Conservation (phyloP, 1,140 invertebrate genomes). For the Heliconius nattereri region DNA sequence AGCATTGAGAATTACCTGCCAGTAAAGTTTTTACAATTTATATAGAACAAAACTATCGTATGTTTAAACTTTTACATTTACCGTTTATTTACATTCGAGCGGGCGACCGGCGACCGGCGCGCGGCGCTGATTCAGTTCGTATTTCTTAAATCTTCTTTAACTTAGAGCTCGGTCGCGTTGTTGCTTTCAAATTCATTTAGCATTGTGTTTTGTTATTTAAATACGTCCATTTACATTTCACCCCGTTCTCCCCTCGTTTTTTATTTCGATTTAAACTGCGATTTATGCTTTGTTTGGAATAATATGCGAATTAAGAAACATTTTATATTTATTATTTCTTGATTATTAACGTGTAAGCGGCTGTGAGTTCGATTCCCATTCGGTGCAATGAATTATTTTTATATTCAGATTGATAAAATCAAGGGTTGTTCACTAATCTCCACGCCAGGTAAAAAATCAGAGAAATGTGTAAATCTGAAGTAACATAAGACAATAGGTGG, state of each 20-base stretch:
- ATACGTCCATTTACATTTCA: slow-evolving; percentile 39
- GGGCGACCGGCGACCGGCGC: neutral
- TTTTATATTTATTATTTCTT: neutral
- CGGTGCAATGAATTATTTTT: no score
- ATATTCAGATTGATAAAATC: no score
- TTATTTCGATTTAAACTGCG: slow-evolving; percentile 23
- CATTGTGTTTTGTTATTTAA: slow-evolving; percentile 42
- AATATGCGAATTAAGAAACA: neutral
- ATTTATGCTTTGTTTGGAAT: slow-evolving; percentile 11
- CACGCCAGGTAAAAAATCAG: no score
- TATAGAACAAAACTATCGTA: neutral
- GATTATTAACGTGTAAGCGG: no score
- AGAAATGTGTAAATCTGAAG: no score
- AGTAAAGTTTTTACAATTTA: neutral
- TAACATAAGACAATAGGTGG: no score
- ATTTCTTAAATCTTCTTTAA: slow-evolving; percentile 40
- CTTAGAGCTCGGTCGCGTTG: slow-evolving; percentile 37
- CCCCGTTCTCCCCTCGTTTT: slow-evolving; percentile 12
- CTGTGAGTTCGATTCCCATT: no score
- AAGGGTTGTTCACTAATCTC: no score
- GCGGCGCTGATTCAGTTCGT: neutral
- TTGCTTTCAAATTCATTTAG: slow-evolving; percentile 43
- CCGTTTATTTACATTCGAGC: slow-evolving; percentile 8
- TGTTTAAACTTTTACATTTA: slow-evolving; percentile 6
- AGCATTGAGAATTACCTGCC: neutral